Evolutionary conservation across 2,797 vertebrate genomes (phyloP).

Genomic region (Dermochelys coriacea): DNA sequence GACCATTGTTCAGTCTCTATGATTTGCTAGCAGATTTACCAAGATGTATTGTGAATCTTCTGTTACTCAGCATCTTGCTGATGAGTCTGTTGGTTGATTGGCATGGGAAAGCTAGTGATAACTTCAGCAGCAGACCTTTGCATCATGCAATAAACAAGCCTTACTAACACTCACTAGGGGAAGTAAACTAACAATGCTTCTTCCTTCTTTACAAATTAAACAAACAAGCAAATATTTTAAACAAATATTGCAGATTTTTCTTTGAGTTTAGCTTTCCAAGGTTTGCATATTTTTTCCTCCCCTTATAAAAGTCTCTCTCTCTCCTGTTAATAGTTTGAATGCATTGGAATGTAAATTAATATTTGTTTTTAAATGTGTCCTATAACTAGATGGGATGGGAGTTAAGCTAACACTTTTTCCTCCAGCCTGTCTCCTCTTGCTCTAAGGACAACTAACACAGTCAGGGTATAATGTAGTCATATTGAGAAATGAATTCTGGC

Average conservation of each 20-base stretch:
- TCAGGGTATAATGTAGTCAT: not conserved
- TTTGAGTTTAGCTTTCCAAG: not conserved
- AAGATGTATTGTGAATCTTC: not conserved
- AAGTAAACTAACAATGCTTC: not conserved
- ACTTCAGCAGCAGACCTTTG: not conserved
- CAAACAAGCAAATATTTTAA: not conserved
- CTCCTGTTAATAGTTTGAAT: not conserved
- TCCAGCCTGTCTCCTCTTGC: not conserved
- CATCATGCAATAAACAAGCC: not conserved
- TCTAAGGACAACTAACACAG: not conserved
- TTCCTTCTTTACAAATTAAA: not conserved
- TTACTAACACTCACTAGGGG: conserved; percentile 5
- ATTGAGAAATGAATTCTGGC: conserved; percentile 5
- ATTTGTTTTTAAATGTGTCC: not conserved
- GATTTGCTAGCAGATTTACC: not conserved
- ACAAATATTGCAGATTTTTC: not conserved
- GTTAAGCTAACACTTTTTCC: not conserved
- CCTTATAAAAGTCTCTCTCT: not conserved
- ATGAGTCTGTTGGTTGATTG: not conserved
- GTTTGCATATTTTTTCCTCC: not conserved
- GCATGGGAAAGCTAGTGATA: not conserved
- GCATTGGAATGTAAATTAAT: not conserved
- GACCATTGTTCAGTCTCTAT: not conserved
- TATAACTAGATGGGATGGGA: not conserved
- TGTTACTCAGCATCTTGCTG: not conserved